These are phyloP conservation scores for Coronaproctus castanopsis DNA, from an alignment of 2,888 invertebrate species.

Conservation along the genomic window DNA sequence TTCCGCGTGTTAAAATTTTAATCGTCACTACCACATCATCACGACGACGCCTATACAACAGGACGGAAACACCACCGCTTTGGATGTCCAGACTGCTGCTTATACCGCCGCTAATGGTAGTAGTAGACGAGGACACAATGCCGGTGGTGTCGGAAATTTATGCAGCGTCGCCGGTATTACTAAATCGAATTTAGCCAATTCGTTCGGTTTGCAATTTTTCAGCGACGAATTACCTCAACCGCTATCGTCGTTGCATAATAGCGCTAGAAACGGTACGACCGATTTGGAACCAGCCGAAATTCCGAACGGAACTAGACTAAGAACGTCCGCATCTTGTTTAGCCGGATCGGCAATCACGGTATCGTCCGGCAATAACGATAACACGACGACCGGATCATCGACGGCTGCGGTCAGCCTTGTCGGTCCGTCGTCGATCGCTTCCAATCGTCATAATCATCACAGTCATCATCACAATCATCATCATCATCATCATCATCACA, in stretches of 20 bases:
- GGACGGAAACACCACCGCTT: constrained; percentile 13
- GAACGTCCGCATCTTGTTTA: constrained; percentile 15
- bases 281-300: constrained; percentile 23
- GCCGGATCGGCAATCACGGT: constrained; percentile 22
- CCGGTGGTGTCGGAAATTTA: constrained; percentile 16
- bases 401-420: background rate
- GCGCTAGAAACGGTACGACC: constrained; percentile 29
- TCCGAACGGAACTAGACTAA: constrained; percentile 11
- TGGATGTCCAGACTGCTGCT: constrained; percentile 20
- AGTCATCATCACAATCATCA: no score
- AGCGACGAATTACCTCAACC: constrained; percentile 18
- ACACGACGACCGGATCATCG: background rate
- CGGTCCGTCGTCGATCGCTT: constrained; percentile 2
- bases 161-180: constrained; percentile 24
- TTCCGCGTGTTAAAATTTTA: constrained; percentile 3
- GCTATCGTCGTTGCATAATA: constrained; percentile 22
- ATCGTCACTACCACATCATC: no score
- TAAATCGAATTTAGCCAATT: constrained; percentile 24
- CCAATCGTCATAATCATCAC: background rate
- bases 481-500: no score
- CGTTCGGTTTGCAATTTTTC: constrained; percentile 45
- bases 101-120: constrained; percentile 17
- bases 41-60: constrained; percentile 21
- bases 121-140: constrained; percentile 8
- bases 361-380: constrained; percentile 11